Evolutionary conservation across 2,113 vertebrate genomes (phyloP).

Genomic region (Vulpes ferrilata): DNA sequence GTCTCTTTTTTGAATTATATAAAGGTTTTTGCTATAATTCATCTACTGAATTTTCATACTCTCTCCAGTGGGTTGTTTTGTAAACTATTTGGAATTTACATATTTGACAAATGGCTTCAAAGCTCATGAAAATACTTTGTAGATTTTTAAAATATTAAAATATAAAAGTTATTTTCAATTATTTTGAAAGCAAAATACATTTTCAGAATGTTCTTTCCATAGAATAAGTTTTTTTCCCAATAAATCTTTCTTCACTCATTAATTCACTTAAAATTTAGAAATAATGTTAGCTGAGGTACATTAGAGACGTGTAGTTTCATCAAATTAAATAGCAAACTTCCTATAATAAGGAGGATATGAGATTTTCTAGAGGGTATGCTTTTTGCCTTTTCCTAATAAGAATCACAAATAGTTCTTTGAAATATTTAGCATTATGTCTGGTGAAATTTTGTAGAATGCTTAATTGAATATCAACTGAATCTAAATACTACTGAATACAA

Average conservation of each 20-base stretch:
- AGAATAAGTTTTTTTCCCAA: neutral
- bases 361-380: neutral
- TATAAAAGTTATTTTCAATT: neutral
- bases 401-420: neutral
- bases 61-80: neutral
- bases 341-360: neutral
- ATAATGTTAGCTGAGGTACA: neutral
- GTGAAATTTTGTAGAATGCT: neutral
- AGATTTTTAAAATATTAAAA: neutral
- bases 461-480: neutral
- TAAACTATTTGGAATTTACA: neutral
- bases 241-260: neutral
- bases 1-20: neutral
- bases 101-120: slow-evolving; percentile 24
- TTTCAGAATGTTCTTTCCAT: neutral
- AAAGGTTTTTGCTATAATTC: neutral
- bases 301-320: neutral
- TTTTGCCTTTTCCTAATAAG: neutral
- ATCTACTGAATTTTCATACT: neutral
- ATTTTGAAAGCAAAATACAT: neutral
- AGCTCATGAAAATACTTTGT: neutral
- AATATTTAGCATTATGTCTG: neutral
- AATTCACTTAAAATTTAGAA: slow-evolving; percentile 33
- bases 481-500: neutral
- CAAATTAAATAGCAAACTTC: neutral